Base-by-base conservation (phyloP, 2,888 invertebrate species). In the Agrochola circellaris region DNA sequence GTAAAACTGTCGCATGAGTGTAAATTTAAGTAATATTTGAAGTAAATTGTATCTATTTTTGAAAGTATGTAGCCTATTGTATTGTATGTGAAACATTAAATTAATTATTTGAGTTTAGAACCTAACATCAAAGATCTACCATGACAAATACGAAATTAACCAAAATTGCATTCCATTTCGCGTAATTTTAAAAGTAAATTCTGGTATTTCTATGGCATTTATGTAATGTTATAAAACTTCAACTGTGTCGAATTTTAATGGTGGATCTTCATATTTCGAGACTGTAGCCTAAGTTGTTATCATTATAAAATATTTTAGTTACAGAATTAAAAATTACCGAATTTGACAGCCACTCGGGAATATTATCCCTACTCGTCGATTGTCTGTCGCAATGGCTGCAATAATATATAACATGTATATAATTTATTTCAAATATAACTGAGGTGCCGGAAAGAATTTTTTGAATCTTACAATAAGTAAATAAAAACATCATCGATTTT, bases 391-490 rank as follows among this genome's bases (percentile, higher is more conserved):
- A 0, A 26, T 45, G 51, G 51, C n/a, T n/a, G n/a, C 0, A 5
- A 45, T 45, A 48, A 26, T 51, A 9, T 73, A 81, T 65, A 20
- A 9, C 11, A 42, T 0, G 8, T 23, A 61, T 65, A 66, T 87
- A 84, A 89, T 94, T 94, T 95, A 93, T 92, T 95, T 94, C 81
- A 94, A 94, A 94, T 95, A 93, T 93, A 93, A 93, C 93, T 90
- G 83, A 79, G 87, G 88, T 88, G 87, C 83, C 81, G 84, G 84
- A 78, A 51, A 70, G 89, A 83, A 66, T 79, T 86, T 34, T 89
- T 88, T 89, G 92, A 89, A 93, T 93, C 91, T 91, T 93, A 91
- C 90, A 91, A 92, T 95, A 94, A 95, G 93, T 94, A 94, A 93
- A 91, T 93, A 93, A 94, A 94, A 92, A 90, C 88, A 90, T 88